phyloP scores from a whole-genome alignment of 2,888 invertebrate genomes.

The Ditula angustiorana region DNA sequence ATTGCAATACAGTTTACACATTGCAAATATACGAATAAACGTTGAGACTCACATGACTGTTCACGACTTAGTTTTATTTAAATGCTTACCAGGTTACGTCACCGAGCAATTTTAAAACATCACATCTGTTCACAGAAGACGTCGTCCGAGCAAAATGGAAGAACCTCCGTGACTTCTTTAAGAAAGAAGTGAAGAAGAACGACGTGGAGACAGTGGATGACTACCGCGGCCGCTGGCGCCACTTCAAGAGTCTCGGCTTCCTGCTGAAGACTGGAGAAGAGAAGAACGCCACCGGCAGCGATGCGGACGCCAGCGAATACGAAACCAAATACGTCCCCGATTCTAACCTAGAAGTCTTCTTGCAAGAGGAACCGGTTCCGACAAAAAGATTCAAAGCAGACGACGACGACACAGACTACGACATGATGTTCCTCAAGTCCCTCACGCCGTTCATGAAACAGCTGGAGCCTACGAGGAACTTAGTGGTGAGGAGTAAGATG shows the following conservation, averaged over 20 bases:
- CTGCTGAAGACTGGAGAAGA: constrained; percentile 9
- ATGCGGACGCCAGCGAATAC: constrained; percentile 14
- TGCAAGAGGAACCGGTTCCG: constrained; percentile 46
- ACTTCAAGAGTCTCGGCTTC: constrained; percentile 47
- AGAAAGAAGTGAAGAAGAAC: constrained; percentile 52
- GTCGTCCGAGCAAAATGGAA: constrained; percentile 63
- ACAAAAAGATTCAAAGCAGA: constrained; percentile 44
- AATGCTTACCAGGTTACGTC: not conserved
- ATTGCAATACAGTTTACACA: too few relatives aligned
- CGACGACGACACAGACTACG: constrained; percentile 54
- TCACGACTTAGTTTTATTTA: too few relatives aligned
- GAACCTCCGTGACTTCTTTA: constrained; percentile 60
- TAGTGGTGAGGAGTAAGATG: constrained; percentile 64
- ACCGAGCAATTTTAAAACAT: not conserved
- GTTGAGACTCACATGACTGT: too few relatives aligned
- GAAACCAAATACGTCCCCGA: constrained; percentile 29
- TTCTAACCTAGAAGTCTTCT: constrained; percentile 19
- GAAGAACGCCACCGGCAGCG: constrained; percentile 9
- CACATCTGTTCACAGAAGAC: constrained; percentile 52
- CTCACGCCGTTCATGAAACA: constrained; percentile 61
- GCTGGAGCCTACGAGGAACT: constrained; percentile 60
- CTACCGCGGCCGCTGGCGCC: constrained; percentile 59
- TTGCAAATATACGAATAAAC: too few relatives aligned
- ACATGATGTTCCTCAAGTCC: constrained; percentile 65
- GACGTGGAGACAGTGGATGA: constrained; percentile 42